Evolutionary conservation across 2,888 invertebrate species (phyloP).

Genomic region (Xestia xanthographa): DNA sequence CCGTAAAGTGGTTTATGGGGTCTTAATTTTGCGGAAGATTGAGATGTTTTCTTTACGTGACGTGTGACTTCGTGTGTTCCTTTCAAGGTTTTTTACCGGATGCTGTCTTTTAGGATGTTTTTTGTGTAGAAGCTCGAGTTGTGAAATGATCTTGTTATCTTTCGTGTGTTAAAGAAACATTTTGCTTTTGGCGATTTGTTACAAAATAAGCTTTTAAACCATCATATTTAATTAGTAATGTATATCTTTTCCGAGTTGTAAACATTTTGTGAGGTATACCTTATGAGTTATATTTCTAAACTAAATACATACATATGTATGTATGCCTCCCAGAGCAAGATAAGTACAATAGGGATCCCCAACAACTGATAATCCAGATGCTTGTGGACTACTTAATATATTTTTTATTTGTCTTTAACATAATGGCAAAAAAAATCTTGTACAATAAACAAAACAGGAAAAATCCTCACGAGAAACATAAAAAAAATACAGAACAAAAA

Average conservation of each 20-base stretch:
- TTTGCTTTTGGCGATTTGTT: not conserved
- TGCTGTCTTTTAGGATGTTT: not conserved
- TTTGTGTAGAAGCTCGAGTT: not conserved
- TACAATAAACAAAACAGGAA: conserved; percentile 7
- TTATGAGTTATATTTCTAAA: not conserved
- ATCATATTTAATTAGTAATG: not conserved
- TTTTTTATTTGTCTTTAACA: not conserved
- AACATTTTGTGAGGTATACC: not conserved
- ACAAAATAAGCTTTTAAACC: not conserved
- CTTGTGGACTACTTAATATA: not conserved
- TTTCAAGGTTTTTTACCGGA: conserved; percentile 20
- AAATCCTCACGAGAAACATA: not conserved
- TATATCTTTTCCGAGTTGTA: not conserved
- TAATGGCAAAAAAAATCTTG: not conserved
- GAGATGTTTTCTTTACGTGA: conserved; percentile 56
- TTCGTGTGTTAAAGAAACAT: not conserved
- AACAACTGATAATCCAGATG: not conserved
- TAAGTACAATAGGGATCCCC: not conserved
- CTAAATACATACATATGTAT: not conserved
- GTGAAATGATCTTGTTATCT: conserved; percentile 15
- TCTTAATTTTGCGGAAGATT: conserved; percentile 62
- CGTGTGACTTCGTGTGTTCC: conserved; percentile 41
- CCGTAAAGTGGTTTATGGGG: conserved; percentile 63
- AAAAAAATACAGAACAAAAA: not conserved
- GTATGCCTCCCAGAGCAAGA: not conserved